Evolutionary conservation across 1,140 invertebrate genomes (phyloP).

Genomic region (Orchestia grillus): DNA sequence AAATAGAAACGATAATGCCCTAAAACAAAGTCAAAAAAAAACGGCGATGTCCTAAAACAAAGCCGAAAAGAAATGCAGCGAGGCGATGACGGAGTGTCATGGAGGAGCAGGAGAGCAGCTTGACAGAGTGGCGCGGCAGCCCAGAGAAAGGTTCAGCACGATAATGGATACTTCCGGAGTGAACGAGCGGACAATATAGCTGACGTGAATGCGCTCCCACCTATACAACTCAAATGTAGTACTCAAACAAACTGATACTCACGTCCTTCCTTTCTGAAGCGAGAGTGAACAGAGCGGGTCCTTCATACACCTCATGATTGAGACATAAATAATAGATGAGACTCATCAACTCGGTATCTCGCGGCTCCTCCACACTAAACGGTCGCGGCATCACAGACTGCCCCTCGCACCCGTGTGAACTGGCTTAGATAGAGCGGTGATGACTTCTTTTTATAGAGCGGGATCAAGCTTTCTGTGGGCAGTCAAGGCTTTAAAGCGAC

Average conservation of each 20-base stretch:
- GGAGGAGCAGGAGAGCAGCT: not conserved
- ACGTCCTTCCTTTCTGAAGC: not conserved
- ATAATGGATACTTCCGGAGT: not conserved
- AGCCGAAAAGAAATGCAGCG: not conserved
- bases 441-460: not conserved
- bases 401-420: not conserved
- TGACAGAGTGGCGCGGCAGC: not conserved
- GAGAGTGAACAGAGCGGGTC: not conserved
- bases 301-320: not conserved
- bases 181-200: not conserved
- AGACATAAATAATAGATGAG: not conserved
- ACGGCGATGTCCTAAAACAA: not conserved
- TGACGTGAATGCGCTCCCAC: not conserved
- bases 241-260: constrained; percentile 4
- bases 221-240: not conserved
- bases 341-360: not conserved
- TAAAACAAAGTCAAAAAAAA: not conserved
- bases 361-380: not conserved
- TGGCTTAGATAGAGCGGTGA: not conserved
- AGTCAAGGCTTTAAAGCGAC: not conserved
- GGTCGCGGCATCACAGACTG: not conserved
- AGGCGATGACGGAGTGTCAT: not conserved
- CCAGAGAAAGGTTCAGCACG: not conserved
- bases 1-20: not conserved
- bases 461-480: not conserved